Evolutionary conservation across 2,888 invertebrate genomes (phyloP).

Genomic region (Leptopilina syphax): DNA sequence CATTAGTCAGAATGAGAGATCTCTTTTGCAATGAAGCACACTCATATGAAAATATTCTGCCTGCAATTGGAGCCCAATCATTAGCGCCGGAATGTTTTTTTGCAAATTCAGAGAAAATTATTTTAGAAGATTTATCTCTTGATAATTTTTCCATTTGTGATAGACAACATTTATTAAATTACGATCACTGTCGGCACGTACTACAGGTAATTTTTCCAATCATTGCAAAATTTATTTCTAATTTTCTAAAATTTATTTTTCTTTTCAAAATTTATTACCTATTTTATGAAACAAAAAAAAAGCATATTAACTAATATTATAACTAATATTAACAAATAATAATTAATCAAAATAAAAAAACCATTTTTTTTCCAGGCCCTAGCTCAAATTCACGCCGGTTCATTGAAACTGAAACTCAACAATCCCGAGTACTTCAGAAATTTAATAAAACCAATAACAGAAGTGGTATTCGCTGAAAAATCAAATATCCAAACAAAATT

Average conservation of each 20-base stretch:
- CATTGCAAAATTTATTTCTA: too few relatives aligned
- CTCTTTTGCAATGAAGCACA: constrained; percentile 63
- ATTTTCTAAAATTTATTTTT: too few relatives aligned
- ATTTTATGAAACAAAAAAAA: too few relatives aligned
- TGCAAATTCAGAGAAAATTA: constrained; percentile 58
- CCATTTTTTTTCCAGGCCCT: constrained; percentile 58
- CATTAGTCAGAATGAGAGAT: constrained; percentile 51
- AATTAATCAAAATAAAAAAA: too few relatives aligned
- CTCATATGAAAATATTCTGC: constrained; percentile 59
- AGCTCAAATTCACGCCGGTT: constrained; percentile 64
- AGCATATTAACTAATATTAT: too few relatives aligned
- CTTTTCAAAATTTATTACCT: too few relatives aligned
- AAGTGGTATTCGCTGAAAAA: constrained; percentile 46
- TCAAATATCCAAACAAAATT: constrained; percentile 42
- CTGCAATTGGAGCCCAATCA: constrained; percentile 55
- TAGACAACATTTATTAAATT: constrained; percentile 59
- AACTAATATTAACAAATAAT: too few relatives aligned
- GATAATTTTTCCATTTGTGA: constrained; percentile 59
- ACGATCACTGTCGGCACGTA: constrained; percentile 60
- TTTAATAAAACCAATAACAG: constrained; percentile 57
- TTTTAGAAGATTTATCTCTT: constrained; percentile 64
- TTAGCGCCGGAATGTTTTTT: constrained; percentile 60
- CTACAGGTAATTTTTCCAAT: constrained; percentile 55
- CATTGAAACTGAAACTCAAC: constrained; percentile 59
- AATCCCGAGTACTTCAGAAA: constrained; percentile 54